A percentile compares a stretch with the other conserved stretches of the same genome.
phyloP scores from a whole-genome alignment of 1,140 invertebrate species.

The Hylaeus anthracinus region DNA sequence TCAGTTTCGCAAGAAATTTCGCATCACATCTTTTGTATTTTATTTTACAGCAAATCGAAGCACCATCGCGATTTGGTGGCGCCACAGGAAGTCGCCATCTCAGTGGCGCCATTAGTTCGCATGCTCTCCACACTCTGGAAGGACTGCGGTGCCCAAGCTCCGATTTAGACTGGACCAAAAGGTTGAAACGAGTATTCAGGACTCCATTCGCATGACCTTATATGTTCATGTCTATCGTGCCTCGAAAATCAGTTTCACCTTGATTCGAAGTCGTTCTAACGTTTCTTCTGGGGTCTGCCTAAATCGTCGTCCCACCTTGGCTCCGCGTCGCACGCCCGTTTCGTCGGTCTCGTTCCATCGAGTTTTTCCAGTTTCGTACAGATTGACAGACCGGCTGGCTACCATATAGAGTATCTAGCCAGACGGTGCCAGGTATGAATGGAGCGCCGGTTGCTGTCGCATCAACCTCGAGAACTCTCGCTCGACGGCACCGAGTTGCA shows the following conservation, averaged over 20 bases:
- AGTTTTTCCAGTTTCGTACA: constrained; percentile 52
- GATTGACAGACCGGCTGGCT: constrained; percentile 42
- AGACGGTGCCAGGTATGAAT: constrained; percentile 48
- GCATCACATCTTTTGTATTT: too few relatives aligned
- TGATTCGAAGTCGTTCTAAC: constrained; percentile 12
- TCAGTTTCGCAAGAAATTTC: too few relatives aligned
- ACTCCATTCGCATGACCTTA: constrained; percentile 2
- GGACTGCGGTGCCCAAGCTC: too few relatives aligned
- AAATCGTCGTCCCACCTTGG: constrained; percentile 43
- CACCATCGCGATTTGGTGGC: too few relatives aligned
- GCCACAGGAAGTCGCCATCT: too few relatives aligned
- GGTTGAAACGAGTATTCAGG: not conserved
- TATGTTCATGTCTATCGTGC: constrained; percentile 21
- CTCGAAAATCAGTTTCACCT: constrained; percentile 43
- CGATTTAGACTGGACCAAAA: too few relatives aligned
- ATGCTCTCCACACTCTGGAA: too few relatives aligned
- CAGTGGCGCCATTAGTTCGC: too few relatives aligned
- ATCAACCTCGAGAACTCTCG: constrained; percentile 26
- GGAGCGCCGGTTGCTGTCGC: constrained; percentile 35
- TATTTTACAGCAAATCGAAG: too few relatives aligned
- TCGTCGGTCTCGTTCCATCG: constrained; percentile 30
- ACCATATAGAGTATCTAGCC: constrained; percentile 50
- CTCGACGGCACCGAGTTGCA: constrained; percentile 34
- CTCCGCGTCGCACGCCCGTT: constrained; percentile 8
- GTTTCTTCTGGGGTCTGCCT: constrained; percentile 23